Conservation (phyloP, 2,797 vertebrate genomes). For the Gymnodraco acuticeps region DNA sequence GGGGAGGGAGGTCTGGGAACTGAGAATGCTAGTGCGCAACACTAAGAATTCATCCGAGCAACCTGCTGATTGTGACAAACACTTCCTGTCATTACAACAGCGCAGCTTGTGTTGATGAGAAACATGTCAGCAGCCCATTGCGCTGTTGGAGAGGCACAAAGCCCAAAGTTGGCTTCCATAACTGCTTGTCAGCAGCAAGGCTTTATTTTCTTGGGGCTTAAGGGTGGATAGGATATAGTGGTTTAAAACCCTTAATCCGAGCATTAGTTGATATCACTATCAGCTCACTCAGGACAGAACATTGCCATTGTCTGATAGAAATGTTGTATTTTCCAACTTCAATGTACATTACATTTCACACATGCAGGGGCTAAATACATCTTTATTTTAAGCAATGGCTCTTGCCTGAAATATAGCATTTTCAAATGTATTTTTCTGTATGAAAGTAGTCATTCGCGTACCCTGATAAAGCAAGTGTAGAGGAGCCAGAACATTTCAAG, state of each 20-base stretch:
- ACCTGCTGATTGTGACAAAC: slow-evolving; percentile 70
- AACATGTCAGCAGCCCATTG: slow-evolving; percentile 49
- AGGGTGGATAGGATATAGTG: slow-evolving; percentile 54
- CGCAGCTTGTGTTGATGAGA: slow-evolving; percentile 40
- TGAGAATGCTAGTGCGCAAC: slow-evolving; percentile 52
- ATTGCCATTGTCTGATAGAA: slow-evolving; percentile 26
- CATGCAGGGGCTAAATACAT: not conserved
- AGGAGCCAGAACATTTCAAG: slow-evolving; percentile 5
- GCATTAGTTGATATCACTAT: slow-evolving; percentile 61
- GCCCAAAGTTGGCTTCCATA: slow-evolving; percentile 34
- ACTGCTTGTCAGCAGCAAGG: slow-evolving; percentile 54
- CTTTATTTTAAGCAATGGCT: not conserved
- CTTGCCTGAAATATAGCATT: not conserved
- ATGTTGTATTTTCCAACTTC: slow-evolving; percentile 10
- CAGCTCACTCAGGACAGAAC: slow-evolving; percentile 33
- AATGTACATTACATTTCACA: not conserved
- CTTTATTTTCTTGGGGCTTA: slow-evolving; percentile 66
- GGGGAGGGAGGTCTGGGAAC: slow-evolving; percentile 68
- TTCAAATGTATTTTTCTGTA: not conserved
- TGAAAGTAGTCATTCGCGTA: slow-evolving; percentile 16
- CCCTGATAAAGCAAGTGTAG: not conserved
- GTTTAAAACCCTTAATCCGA: slow-evolving; percentile 66
- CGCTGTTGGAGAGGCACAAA: slow-evolving; percentile 27
- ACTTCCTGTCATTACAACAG: slow-evolving; percentile 51
- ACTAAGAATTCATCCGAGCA: slow-evolving; percentile 48